Evolutionary conservation across 1,140 invertebrate species (phyloP).

Genomic region (Pantala flavescens): DNA sequence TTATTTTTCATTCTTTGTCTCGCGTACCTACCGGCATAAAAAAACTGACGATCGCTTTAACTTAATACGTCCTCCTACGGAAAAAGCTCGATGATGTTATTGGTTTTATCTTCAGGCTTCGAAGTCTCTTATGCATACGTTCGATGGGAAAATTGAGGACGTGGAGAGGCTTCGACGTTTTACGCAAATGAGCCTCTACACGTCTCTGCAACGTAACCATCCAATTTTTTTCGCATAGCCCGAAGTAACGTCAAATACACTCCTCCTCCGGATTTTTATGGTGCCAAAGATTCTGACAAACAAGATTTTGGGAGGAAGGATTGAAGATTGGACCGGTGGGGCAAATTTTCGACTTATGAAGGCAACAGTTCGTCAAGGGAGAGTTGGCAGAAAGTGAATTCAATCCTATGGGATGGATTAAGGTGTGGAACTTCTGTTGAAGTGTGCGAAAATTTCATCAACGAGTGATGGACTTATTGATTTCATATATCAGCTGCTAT

Average conservation of each 20-base stretch:
- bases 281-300: no score
- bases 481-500: no score
- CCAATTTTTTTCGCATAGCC: background rate
- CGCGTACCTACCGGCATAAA: background rate
- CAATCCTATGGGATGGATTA: no score
- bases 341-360: no score
- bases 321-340: no score
- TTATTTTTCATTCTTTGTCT: background rate
- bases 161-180: background rate
- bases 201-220: background rate
- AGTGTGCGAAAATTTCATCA: no score
- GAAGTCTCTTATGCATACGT: background rate
- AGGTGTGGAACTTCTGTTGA: no score
- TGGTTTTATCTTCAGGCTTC: background rate
- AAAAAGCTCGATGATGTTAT: background rate
- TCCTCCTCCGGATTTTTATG: background rate
- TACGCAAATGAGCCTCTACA: background rate
- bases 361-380: no score
- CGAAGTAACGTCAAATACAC: background rate
- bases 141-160: background rate
- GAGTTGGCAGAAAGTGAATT: no score
- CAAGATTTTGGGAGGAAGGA: no score
- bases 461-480: no score
- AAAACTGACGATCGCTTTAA: background rate
- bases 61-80: background rate